A percentile compares a stretch with the other conserved stretches of the same genome.
Evolutionary conservation across 2,113 vertebrate genomes (phyloP).

Genomic region (Brevimyrus niger): DNA sequence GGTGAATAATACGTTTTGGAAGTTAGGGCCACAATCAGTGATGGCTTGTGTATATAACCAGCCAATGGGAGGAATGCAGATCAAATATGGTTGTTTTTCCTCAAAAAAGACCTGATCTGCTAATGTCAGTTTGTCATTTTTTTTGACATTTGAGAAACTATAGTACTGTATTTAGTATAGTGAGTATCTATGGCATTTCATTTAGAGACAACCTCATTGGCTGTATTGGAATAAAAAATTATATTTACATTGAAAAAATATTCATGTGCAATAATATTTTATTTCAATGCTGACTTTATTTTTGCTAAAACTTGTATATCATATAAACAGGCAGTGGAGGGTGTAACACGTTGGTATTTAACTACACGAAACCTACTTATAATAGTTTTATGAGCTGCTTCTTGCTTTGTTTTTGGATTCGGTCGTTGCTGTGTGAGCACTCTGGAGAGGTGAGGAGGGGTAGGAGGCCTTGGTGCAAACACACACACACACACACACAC

Average conservation of each 20-base stretch:
- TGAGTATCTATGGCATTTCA: neutral
- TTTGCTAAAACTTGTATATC: neutral
- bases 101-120: neutral
- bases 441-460: neutral
- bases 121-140: neutral
- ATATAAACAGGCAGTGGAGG: neutral
- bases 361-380: neutral
- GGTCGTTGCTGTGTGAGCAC: neutral
- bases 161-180: neutral
- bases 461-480: no score
- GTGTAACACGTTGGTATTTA: neutral
- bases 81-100: neutral
- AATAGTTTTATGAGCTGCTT: neutral
- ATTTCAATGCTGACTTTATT: neutral
- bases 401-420: neutral
- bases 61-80: neutral
- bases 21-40: neutral
- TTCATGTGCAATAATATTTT: neutral
- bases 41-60: neutral
- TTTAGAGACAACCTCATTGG: neutral
- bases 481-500: no score
- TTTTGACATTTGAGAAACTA: neutral
- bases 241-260: neutral
- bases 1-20: neutral
- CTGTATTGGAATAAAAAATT: neutral